A percentile compares a stretch with the other conserved stretches of the same genome.
phyloP scores from a whole-genome alignment of 2,797 vertebrate species.

The Parauchenoglanis punctatus region DNA sequence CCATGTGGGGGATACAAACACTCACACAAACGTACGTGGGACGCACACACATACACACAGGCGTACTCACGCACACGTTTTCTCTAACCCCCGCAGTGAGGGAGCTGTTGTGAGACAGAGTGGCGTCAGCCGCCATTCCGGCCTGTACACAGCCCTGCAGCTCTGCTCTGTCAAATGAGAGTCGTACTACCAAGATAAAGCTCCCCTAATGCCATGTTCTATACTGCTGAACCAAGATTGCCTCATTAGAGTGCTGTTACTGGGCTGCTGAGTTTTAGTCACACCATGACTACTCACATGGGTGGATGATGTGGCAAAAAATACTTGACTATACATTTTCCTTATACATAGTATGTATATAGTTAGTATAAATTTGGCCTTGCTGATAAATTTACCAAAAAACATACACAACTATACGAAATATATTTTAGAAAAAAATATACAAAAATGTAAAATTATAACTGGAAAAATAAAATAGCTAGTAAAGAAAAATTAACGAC shows the following conservation, averaged over 20 bases:
- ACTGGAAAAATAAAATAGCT: neutral
- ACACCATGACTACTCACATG: constrained; percentile 1
- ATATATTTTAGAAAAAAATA: neutral
- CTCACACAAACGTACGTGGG: constrained; percentile 37
- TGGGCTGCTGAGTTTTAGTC: constrained; percentile 22
- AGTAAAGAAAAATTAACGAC: neutral
- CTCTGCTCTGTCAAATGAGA: constrained; percentile 47
- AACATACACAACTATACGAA: neutral
- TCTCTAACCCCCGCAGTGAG: constrained; percentile 57
- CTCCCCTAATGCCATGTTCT: constrained; percentile 50
- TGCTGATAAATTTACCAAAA: neutral
- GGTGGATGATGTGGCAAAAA: neutral
- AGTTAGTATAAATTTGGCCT: neutral
- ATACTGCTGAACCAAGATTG: constrained; percentile 40
- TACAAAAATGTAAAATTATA: too few species aligned
- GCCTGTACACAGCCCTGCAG: constrained; percentile 55
- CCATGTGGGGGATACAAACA: constrained; percentile 59
- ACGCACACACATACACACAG: constrained; percentile 35
- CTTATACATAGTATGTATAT: neutral
- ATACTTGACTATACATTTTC: constrained; percentile 10
- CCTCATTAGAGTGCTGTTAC: constrained; percentile 29
- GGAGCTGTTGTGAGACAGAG: constrained; percentile 57
- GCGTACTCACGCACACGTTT: constrained; percentile 51
- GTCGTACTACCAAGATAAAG: constrained; percentile 40
- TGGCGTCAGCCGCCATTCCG: constrained; percentile 47